Conservation (phyloP, 2,113 vertebrate species). For the Cryptotis parvus region DNA sequence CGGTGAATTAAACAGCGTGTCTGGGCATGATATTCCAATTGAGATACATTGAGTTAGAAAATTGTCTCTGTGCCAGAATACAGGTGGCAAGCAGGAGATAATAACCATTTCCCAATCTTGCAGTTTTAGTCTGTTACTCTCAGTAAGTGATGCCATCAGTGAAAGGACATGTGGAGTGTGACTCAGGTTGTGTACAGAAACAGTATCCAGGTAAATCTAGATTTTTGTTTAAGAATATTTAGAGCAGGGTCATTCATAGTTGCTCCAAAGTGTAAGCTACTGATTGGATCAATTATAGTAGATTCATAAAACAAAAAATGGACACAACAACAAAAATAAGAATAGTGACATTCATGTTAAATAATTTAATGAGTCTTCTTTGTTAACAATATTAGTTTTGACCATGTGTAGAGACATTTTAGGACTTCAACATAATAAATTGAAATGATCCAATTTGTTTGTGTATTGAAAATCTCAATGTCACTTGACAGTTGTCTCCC, state of each 20-base stretch:
- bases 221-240: slow-evolving; percentile 23
- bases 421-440: slow-evolving; percentile 14
- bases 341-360: neutral
- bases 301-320: neutral
- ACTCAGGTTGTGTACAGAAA: too few relatives aligned
- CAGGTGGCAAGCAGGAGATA: neutral
- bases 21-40: neutral
- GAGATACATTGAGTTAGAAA: neutral
- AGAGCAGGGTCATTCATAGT: neutral
- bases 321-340: neutral
- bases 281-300: neutral
- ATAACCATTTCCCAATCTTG: neutral
- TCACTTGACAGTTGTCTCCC: too few relatives aligned
- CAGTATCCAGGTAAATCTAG: neutral
- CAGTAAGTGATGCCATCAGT: too few relatives aligned
- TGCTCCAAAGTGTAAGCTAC: neutral
- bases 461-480: too few relatives aligned
- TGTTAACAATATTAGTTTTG: neutral
- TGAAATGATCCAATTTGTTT: slow-evolving; percentile 20
- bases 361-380: slow-evolving; percentile 5
- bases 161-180: too few relatives aligned
- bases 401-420: neutral
- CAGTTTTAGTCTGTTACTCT: neutral
- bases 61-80: neutral
- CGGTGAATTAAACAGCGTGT: neutral